A percentile compares a stretch with the other conserved stretches of the same genome.
phyloP scores from a whole-genome alignment of 2,888 invertebrate species.

The Mimas tiliae region DNA sequence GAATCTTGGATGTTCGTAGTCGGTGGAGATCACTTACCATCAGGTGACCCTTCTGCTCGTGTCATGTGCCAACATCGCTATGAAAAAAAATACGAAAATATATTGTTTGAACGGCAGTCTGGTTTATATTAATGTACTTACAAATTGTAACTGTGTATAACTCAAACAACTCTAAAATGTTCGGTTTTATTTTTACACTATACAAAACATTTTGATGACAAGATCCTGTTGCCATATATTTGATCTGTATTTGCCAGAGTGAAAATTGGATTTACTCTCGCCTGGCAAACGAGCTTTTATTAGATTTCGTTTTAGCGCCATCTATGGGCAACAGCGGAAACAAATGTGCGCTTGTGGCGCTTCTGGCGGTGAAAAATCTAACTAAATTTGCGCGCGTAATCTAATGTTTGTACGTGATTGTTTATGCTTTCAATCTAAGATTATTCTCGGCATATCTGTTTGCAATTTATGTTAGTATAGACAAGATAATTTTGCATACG shows the following conservation, averaged over 20 bases:
- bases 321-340: slow-evolving; percentile 57
- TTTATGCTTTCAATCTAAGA: neutral
- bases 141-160: too few species aligned
- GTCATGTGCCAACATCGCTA: too few species aligned
- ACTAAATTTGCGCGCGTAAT: slow-evolving; percentile 34
- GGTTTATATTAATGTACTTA: too few species aligned
- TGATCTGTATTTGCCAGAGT: neutral
- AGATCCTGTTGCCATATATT: neutral
- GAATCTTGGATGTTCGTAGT: too few species aligned
- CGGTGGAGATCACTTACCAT: too few species aligned
- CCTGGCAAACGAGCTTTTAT: slow-evolving; percentile 43
- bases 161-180: too few species aligned
- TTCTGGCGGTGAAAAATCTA: slow-evolving; percentile 35
- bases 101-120: too few species aligned
- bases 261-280: slow-evolving; percentile 2
- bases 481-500: slow-evolving; percentile 9
- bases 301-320: slow-evolving; percentile 59
- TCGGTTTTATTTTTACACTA: too few species aligned
- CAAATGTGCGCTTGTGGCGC: slow-evolving; percentile 45
- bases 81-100: too few species aligned
- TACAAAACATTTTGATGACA: neutral
- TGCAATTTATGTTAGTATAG: neutral
- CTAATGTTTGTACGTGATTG: slow-evolving; percentile 30
- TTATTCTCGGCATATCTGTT: slow-evolving; percentile 14
- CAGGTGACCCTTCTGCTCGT: too few species aligned